Evolutionary conservation across 2,113 vertebrate species (phyloP).

Genomic region (Festucalex cinctus): DNA sequence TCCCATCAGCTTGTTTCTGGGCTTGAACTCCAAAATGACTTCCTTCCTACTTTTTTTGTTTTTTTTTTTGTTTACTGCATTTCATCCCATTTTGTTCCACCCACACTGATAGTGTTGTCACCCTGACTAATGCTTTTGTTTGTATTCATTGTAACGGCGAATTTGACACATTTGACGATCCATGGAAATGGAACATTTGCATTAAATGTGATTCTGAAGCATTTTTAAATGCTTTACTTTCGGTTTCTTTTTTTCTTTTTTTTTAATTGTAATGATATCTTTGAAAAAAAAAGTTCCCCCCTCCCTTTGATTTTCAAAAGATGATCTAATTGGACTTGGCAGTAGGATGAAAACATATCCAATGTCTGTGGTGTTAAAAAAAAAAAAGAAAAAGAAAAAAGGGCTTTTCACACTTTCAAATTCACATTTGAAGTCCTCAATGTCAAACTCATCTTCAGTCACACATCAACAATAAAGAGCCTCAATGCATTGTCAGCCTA

Average conservation of each 20-base stretch:
- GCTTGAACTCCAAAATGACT: conserved; percentile 56
- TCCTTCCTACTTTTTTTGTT: conserved; percentile 31
- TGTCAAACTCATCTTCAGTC: background rate
- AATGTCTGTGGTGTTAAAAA: conserved; percentile 2
- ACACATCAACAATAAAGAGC: too few relatives aligned
- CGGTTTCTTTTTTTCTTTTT: background rate
- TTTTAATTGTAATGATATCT: background rate
- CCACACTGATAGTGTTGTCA: conserved; percentile 20
- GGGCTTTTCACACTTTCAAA: background rate
- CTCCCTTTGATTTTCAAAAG: background rate
- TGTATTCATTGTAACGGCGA: background rate
- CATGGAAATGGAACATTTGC: background rate
- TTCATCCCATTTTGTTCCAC: background rate
- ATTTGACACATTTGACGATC: background rate
- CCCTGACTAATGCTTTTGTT: conserved; percentile 1
- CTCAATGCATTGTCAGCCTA: too few relatives aligned
- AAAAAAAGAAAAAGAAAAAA: background rate
- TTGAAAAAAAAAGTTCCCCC: background rate
- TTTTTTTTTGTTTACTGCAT: conserved; percentile 15
- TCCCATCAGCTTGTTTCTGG: conserved; percentile 44
- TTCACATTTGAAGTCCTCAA: background rate
- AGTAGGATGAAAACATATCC: conserved; percentile 1
- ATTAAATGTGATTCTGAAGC: background rate
- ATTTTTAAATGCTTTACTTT: background rate
- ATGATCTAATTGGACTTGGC: conserved; percentile 14